phyloP scores from a whole-genome alignment of 2,113 vertebrate species.

The Zosterops japonicus region DNA sequence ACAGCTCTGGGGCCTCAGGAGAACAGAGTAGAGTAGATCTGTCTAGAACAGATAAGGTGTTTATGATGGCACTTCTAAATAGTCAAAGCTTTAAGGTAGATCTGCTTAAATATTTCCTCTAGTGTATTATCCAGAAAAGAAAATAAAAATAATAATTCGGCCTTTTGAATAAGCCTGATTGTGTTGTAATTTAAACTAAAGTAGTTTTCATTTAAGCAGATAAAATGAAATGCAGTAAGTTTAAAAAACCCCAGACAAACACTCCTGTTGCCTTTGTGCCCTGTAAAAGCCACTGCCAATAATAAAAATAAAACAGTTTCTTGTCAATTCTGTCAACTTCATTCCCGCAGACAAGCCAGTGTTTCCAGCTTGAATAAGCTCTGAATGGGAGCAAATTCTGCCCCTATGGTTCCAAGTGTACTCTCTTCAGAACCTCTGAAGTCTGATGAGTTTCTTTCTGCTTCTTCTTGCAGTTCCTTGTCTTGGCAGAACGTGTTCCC shows the following conservation, averaged over 20 bases:
- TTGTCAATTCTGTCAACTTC: not conserved
- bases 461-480: not conserved
- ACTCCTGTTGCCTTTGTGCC: not conserved
- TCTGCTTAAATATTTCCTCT: not conserved
- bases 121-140: not conserved
- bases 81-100: not conserved
- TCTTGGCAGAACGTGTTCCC: fast-evolving
- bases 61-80: not conserved
- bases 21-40: not conserved
- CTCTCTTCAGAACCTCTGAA: not conserved
- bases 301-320: not conserved
- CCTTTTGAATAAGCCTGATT: not conserved
- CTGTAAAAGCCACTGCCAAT: not conserved
- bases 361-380: not conserved
- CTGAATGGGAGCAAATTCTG: not conserved
- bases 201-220: not conserved
- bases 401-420: not conserved
- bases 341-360: not conserved
- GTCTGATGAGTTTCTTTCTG: not conserved
- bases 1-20: not conserved
- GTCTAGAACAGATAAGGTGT: not conserved
- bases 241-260: not conserved
- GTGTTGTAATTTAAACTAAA: not conserved
- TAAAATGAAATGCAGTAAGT: not conserved
- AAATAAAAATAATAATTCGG: not conserved